phyloP scores from a whole-genome alignment of 2,797 vertebrate species.

The Discoglossus pictus region DNA sequence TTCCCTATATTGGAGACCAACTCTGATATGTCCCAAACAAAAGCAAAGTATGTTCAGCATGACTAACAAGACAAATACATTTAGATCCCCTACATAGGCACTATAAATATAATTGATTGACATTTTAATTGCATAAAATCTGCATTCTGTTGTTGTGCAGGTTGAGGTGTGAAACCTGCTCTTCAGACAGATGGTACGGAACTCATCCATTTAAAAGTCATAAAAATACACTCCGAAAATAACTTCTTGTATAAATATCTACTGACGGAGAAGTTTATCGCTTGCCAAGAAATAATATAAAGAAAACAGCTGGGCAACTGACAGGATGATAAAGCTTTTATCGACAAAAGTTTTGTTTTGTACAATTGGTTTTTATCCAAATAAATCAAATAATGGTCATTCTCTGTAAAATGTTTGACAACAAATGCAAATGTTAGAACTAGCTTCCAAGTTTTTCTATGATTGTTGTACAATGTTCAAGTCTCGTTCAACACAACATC shows the following conservation, averaged over 20 bases:
- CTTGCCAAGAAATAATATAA: slow-evolving; percentile 7
- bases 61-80: too few relatives aligned
- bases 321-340: slow-evolving; percentile 6
- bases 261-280: background rate
- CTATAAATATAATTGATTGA: slow-evolving; percentile 44
- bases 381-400: slow-evolving; percentile 5
- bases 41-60: too few relatives aligned
- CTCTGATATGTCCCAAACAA: too few relatives aligned
- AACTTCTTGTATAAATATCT: slow-evolving; percentile 8
- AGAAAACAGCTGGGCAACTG: slow-evolving; percentile 13
- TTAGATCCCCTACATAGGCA: too few relatives aligned
- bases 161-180: slow-evolving; percentile 38
- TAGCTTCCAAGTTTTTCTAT: too few relatives aligned
- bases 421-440: background rate
- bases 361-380: background rate
- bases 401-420: background rate
- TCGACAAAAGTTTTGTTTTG: background rate
- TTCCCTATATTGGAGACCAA: too few relatives aligned
- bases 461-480: too few relatives aligned
- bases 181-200: slow-evolving; percentile 35
- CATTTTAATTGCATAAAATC: slow-evolving; percentile 27
- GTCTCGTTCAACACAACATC: too few relatives aligned
- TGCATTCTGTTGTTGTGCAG: slow-evolving; percentile 29
- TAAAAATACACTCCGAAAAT: slow-evolving; percentile 20
- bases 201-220: slow-evolving; percentile 24